Evolutionary conservation across 2,113 vertebrate species (phyloP).

Genomic region (Amphiprion ocellaris): DNA sequence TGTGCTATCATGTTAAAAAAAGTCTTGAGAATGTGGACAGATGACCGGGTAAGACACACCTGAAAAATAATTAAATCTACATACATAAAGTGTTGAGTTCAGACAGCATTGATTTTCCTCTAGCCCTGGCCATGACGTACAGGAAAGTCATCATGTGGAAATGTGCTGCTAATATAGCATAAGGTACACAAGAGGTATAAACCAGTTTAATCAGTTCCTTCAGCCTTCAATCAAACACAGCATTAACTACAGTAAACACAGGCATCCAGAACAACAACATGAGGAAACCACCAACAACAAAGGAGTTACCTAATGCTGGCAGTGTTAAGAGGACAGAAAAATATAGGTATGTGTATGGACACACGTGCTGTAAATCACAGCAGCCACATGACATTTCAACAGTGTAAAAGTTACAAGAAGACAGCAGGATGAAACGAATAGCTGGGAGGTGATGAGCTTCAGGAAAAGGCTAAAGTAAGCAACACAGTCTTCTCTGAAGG

Average conservation of each 20-base stretch:
- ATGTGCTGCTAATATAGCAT: no score
- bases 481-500: neutral
- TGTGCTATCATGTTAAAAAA: no score
- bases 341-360: neutral
- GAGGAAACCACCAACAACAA: neutral
- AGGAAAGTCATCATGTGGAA: no score
- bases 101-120: no score
- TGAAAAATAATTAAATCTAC: no score
- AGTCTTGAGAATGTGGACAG: no score
- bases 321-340: neutral
- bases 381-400: neutral
- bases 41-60: no score
- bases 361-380: slow-evolving; percentile 24
- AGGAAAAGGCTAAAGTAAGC: slow-evolving; percentile 3
- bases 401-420: slow-evolving; percentile 6
- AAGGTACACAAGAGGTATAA: no score
- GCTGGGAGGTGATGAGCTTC: slow-evolving; percentile 1
- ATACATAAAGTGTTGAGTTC: no score
- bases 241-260: neutral
- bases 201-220: neutral
- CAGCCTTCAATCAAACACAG: no score
- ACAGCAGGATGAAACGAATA: slow-evolving; percentile 11
- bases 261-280: neutral
- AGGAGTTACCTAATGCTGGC: neutral
- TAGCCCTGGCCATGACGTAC: no score